Percentiles rank a stretch among this genome's conserved stretches.
These are phyloP conservation scores for Psophia crepitans DNA, from an alignment of 2,113 vertebrate genomes.

Conservation along the genomic window DNA sequence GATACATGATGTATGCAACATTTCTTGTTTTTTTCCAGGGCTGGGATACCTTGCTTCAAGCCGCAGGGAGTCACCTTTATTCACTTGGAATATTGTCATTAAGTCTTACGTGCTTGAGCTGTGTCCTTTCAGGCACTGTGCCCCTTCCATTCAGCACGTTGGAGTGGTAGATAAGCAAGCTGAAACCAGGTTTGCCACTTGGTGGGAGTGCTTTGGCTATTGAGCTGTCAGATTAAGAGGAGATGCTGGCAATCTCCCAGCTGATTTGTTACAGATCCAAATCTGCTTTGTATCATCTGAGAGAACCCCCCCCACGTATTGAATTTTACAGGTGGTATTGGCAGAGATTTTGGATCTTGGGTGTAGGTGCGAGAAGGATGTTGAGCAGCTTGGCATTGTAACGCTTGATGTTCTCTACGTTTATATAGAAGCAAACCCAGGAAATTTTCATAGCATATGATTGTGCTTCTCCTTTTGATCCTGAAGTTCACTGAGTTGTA, in stretches of 20 bases:
- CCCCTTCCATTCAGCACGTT: neutral
- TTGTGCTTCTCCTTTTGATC: too few species aligned
- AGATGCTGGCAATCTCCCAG: neutral
- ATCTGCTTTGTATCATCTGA: neutral
- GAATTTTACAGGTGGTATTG: neutral
- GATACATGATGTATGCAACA: neutral
- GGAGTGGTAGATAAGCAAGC: neutral
- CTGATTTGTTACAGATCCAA: neutral
- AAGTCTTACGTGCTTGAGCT: neutral
- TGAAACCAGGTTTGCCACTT: neutral
- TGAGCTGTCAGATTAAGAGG: neutral
- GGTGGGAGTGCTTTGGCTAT: neutral
- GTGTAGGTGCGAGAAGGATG: neutral
- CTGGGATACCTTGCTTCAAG: neutral
- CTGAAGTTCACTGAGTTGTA: neutral
- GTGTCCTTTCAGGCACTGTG: neutral
- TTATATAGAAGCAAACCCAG: neutral
- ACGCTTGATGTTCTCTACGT: neutral
- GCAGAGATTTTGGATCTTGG: neutral
- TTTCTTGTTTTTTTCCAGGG: neutral
- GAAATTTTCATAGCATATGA: neutral
- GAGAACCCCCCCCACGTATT: accelerated
- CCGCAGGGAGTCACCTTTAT: neutral
- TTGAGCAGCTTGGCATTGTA: neutral
- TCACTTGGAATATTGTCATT: neutral